These are phyloP conservation scores for Galbula dea DNA, from an alignment of 2,113 vertebrate genomes.

Conservation along the genomic window DNA sequence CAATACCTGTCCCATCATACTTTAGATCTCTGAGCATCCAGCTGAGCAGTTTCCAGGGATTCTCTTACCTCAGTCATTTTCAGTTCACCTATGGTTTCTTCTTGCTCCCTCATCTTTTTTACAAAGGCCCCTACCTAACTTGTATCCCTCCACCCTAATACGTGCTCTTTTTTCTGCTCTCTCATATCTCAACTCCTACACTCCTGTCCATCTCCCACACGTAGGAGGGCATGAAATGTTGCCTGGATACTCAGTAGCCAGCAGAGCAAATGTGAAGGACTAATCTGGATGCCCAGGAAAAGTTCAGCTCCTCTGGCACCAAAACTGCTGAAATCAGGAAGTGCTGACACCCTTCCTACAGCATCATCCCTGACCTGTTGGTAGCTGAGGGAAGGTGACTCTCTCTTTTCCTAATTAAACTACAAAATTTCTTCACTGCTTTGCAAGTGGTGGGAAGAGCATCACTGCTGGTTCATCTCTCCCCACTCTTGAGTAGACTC, in stretches of 20 bases:
- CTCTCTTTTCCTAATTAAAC: neutral
- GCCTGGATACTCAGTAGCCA: neutral
- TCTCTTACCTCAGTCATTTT: neutral
- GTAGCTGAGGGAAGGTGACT: neutral
- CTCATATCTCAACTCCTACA: neutral
- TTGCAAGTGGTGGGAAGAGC: neutral
- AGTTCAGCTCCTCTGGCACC: neutral
- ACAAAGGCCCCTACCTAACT: neutral
- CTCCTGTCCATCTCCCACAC: neutral
- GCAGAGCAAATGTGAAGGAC: neutral
- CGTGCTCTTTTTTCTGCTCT: neutral
- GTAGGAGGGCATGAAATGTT: neutral
- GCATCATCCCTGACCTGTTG: neutral
- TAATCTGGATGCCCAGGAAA: neutral
- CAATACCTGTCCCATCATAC: fast-evolving
- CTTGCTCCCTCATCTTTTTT: neutral
- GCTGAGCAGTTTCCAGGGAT: neutral
- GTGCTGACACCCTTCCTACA: neutral
- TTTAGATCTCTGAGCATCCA: neutral
- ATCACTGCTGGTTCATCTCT: neutral
- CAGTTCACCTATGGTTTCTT: neutral
- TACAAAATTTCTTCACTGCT: neutral
- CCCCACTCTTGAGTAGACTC: neutral
- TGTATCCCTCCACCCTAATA: neutral
- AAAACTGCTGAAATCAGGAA: neutral